These are phyloP conservation scores for Percopsis omiscomaycus DNA, from an alignment of 2,797 vertebrate species.

Conservation along the genomic window DNA sequence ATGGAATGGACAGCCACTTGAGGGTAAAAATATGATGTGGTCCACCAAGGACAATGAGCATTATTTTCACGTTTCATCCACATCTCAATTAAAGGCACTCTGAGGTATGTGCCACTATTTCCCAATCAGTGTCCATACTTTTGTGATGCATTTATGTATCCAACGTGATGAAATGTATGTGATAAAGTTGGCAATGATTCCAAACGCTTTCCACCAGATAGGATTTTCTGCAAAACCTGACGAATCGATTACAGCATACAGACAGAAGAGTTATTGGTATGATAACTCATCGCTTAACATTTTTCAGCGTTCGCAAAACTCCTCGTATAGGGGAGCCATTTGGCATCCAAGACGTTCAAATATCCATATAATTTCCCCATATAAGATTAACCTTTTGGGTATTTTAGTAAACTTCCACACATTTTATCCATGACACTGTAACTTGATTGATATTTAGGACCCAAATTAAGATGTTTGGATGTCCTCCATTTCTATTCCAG, in stretches of 20 bases:
- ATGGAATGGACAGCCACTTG: slow-evolving; percentile 36
- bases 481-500: slow-evolving; percentile 23
- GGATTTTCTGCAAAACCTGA: too few species aligned
- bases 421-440: slow-evolving; percentile 20
- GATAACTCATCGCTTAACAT: too few species aligned
- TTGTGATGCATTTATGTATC: too few species aligned
- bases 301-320: too few species aligned
- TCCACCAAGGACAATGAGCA: slow-evolving; percentile 28
- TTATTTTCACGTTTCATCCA: slow-evolving; percentile 33
- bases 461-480: slow-evolving; percentile 34
- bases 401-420: slow-evolving; percentile 18
- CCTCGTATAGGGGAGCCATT: slow-evolving; percentile 9
- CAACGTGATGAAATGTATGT: too few species aligned
- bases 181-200: too few species aligned
- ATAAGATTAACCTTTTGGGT: slow-evolving; percentile 36
- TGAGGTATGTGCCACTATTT: too few species aligned
- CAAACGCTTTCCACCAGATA: too few species aligned
- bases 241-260: too few species aligned
- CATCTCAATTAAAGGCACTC: slow-evolving; percentile 36
- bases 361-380: slow-evolving; percentile 9
- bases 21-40: slow-evolving; percentile 24
- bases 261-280: too few species aligned
- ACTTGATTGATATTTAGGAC: slow-evolving; percentile 32
- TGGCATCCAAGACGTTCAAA: slow-evolving; percentile 45
- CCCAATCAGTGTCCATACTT: too few species aligned